Conservation (phyloP, 2,888 invertebrate genomes). For the Dolichopus griseipennis region DNA sequence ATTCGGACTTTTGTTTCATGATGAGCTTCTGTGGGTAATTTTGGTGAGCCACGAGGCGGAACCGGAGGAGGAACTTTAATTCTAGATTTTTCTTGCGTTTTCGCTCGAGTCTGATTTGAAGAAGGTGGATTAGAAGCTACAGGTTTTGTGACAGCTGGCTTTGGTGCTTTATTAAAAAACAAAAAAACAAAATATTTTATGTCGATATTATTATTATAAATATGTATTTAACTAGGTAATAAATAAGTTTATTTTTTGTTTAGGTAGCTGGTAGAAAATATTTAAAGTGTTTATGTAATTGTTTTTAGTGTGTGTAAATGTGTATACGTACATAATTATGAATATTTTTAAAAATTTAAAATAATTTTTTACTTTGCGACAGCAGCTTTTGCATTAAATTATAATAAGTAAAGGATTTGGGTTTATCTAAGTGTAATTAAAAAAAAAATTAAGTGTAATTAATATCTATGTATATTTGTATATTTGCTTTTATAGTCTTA, state of each 20-base stretch:
- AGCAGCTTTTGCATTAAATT: background rate
- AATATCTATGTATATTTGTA: no score
- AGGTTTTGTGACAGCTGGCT: slow-evolving; percentile 38
- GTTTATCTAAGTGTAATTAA: background rate
- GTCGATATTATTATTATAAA: background rate
- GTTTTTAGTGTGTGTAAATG: background rate
- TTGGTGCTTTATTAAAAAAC: slow-evolving; percentile 31
- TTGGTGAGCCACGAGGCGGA: slow-evolving; percentile 73
- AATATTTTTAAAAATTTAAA: background rate
- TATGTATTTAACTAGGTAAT: background rate
- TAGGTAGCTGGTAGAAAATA: background rate
- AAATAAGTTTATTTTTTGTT: background rate
- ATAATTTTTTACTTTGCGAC: background rate
- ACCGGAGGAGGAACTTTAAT: slow-evolving; percentile 82
- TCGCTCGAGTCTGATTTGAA: slow-evolving; percentile 37
- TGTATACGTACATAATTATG: background rate
- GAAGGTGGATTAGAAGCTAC: slow-evolving; percentile 25
- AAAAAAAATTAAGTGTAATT: background rate
- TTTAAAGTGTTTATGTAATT: background rate
- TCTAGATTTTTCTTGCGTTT: slow-evolving; percentile 45
- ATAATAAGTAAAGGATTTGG: background rate
- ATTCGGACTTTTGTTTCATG: slow-evolving; percentile 21
- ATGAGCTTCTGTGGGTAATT: slow-evolving; percentile 37
- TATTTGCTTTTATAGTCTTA: no score
- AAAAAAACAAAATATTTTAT: background rate